Evolutionary conservation across 2,113 vertebrate genomes (phyloP), one percentile per base, ranked within the genome.

Genomic region (Psephotus haematonotus): DNA sequence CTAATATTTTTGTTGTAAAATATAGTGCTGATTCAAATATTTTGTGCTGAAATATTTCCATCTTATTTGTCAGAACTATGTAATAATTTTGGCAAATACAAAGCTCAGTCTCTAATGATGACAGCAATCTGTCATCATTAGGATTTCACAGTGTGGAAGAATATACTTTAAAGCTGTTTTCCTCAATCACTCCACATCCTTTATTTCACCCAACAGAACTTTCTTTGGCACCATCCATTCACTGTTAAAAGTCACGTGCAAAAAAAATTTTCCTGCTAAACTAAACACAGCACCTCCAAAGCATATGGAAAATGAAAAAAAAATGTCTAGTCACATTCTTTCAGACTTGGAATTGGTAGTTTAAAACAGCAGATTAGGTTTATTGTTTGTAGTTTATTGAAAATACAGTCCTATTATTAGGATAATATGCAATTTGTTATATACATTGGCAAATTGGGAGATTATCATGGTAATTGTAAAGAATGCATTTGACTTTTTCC

Each of bases 51-150:
- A 94, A 83, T 86, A 84, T 78, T 88, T 94, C 78, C 82, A 92
- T 71, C 11, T 86, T 94, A 78, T 83, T 92, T 94, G 76, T 95
- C 87, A 90, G 90, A 83, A 81, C 64, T 85, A 72, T 86, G 95
- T 86, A 92, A 94, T 92, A 59, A 93, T 94, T 92, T 90, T 95
- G 90, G 93, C 95, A 94, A 95, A 94, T 92, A 96, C 39, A 88
- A 85, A 96, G 29, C 72, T 81, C 75, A 77, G 55, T 70, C 50
- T 92, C 71, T 94, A 92, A 95, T 96, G 94, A 94, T 93, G 95
- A 93, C 90, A 93, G 90, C 90, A 96, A 94, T 93, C 90, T 96
- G 92, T 93, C 88, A 95, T 96, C 88, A 88, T 94, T 92, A 96
- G 88, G 35, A 86, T 86, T 88, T 90, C 70, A 92, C 43, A 78